phyloP scores from a whole-genome alignment of 2,888 invertebrate genomes.

The Cheilosia grossa region DNA sequence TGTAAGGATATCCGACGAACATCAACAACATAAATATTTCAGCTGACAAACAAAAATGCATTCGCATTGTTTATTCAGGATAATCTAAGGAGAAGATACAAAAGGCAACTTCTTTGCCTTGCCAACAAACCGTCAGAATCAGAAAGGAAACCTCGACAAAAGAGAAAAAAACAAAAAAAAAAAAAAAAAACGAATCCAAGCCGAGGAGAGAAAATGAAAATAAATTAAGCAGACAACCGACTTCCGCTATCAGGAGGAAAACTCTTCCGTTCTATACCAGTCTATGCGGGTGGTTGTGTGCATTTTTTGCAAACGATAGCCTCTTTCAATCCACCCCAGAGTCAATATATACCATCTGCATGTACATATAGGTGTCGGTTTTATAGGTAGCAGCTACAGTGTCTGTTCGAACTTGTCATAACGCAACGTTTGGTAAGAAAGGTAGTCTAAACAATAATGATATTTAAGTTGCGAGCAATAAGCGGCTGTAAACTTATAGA shows the following conservation, averaged over 20 bases:
- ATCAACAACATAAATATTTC: slow-evolving; percentile 59
- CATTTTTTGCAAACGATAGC: slow-evolving; percentile 55
- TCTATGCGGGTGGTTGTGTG: slow-evolving; percentile 14
- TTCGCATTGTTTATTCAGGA: slow-evolving; percentile 66
- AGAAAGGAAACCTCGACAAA: slow-evolving; percentile 25
- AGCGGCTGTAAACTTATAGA: too few relatives aligned
- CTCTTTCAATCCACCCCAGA: slow-evolving; percentile 31
- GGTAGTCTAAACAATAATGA: background rate
- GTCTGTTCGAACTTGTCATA: background rate
- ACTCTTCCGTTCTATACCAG: slow-evolving; percentile 38
- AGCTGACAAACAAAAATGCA: slow-evolving; percentile 62
- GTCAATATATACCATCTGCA: slow-evolving; percentile 6
- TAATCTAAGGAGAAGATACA: slow-evolving; percentile 51
- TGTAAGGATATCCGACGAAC: slow-evolving; percentile 62
- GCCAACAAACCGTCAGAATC: slow-evolving; percentile 32
- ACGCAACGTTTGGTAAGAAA: background rate
- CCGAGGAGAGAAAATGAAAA: slow-evolving; percentile 61
- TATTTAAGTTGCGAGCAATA: too few relatives aligned
- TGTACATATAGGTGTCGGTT: slow-evolving; percentile 1
- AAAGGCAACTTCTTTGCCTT: slow-evolving; percentile 50
- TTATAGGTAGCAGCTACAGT: slow-evolving; percentile 13
- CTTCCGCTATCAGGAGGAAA: slow-evolving; percentile 60
- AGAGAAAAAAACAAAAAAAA: background rate
- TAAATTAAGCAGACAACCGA: slow-evolving; percentile 68
- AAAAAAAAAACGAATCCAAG: slow-evolving; percentile 13